Evolutionary conservation across 2,888 invertebrate genomes (phyloP).

Genomic region (Aradus depressus): DNA sequence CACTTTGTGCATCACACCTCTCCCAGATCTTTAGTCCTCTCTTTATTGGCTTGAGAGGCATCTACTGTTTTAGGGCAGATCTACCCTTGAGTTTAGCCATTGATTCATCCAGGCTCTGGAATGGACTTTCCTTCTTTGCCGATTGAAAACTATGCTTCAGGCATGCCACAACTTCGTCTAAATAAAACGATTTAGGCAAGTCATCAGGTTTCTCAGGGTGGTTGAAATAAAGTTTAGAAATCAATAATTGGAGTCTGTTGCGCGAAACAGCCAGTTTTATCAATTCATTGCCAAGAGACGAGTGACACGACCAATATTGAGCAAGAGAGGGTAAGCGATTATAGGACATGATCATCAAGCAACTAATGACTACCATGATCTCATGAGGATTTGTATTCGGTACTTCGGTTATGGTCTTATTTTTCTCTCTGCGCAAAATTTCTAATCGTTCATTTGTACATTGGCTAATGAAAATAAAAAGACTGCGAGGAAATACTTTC

Average conservation of each 20-base stretch:
- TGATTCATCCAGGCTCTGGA: slow-evolving; percentile 27
- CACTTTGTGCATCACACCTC: slow-evolving; percentile 22
- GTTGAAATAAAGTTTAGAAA: slow-evolving; percentile 29
- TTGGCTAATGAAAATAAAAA: no score
- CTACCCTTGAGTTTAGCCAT: slow-evolving; percentile 26
- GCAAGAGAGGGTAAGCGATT: slow-evolving; percentile 20
- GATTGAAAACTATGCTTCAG: slow-evolving; percentile 22
- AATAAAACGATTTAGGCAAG: slow-evolving; percentile 26
- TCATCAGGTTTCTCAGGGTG: slow-evolving; percentile 22
- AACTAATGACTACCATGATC: slow-evolving; percentile 19
- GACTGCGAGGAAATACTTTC: no score
- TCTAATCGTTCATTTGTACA: no score
- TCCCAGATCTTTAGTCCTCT: slow-evolving; percentile 28
- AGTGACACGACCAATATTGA: slow-evolving; percentile 13
- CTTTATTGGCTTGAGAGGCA: slow-evolving; percentile 27
- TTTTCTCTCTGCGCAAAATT: no score
- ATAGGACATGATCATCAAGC: slow-evolving; percentile 22
- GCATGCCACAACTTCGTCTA: slow-evolving; percentile 26
- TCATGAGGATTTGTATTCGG: no score
- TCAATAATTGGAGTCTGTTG: slow-evolving; percentile 23
- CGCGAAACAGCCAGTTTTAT: slow-evolving; percentile 28
- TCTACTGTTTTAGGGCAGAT: slow-evolving; percentile 18
- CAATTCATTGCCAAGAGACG: slow-evolving; percentile 16
- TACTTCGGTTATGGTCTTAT: no score
- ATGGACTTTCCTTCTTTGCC: slow-evolving; percentile 21